Base-by-base conservation (phyloP, 2,888 invertebrate species). In the Dynastes grantii region DNA sequence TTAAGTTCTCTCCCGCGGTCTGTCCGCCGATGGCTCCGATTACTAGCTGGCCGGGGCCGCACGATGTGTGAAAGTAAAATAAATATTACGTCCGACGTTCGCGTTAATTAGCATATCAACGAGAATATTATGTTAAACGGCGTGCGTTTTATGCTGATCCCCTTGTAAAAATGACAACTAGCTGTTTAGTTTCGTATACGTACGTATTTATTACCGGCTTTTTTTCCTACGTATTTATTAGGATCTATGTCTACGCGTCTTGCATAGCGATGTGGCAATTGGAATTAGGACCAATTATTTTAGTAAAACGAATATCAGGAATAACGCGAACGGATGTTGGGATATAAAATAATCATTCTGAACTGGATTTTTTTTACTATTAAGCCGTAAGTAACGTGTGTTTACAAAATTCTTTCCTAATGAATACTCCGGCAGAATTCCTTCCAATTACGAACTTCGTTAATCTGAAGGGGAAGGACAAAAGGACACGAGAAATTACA, bases 81-180 rank as follows among this genome's bases (percentile, higher is more conserved):
- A 73, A 55, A 73, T 73, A 73, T 58, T 40, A 58, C 51, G 51
- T 73, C 58, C 40, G 58, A 58, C 40, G 73, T 58, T 58, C 40
- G 55, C 40, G 58, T 40, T 73, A 73, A 58, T 73, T 73, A 73
- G 73, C 73, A 73, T 71, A 71, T 58, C 71, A 71, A 71, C 71
- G 71, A 71, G 71, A 37, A 71, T 71, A 71, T 71, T 71, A 71
- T 71, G 71, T 71, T 71, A 71, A 71, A 73, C 37, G 58, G 51
- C 40, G 40, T 13, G 22, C 73, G 58, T 73, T 73, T 73, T 58
- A 73, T 37, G 16, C 58, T 73, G 58, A 73, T 58, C 37, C 40
- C 22, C 40, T 58, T 58, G n/a, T 40, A 40, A 73, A 73, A 73
- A 73, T 73, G 58, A 73, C 55, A 73, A 58, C 73, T 73, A 68